Percentiles rank a stretch among this genome's conserved stretches.
Evolutionary conservation across 2,797 vertebrate species (phyloP).

Genomic region (Myiothlypis chrysogaster): DNA sequence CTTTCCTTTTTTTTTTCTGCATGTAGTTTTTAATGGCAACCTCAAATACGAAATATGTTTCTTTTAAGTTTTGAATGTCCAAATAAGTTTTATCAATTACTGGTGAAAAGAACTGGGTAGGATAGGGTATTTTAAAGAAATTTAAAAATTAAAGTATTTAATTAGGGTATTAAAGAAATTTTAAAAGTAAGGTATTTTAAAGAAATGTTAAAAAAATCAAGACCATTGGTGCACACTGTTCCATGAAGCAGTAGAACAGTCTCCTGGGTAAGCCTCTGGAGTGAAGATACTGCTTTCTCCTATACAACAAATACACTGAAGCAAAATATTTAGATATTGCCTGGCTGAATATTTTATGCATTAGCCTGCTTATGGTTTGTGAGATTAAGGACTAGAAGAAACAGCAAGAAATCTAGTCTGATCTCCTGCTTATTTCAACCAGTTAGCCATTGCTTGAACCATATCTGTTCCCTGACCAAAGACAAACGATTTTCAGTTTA

Average conservation of each 20-base stretch:
- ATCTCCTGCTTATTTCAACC: not conserved
- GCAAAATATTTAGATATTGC: not conserved
- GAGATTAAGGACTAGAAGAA: not conserved
- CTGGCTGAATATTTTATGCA: not conserved
- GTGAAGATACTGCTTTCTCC: not conserved
- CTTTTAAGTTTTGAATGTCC: not conserved
- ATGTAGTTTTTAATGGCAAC: not conserved
- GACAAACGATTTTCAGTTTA: not conserved
- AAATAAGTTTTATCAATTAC: not conserved
- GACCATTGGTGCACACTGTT: not conserved
- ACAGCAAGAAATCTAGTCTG: not conserved
- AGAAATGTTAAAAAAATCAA: not conserved
- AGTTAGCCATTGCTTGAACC: not conserved
- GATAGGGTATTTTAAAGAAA: not conserved
- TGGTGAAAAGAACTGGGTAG: not conserved
- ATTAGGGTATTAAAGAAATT: not conserved
- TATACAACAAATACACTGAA: not conserved
- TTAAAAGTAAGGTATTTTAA: not conserved
- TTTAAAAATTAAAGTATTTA: not conserved
- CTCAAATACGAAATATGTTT: not conserved
- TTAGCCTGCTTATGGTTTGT: not conserved
- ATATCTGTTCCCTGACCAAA: not conserved
- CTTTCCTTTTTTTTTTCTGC: not conserved
- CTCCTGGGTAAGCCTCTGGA: not conserved
- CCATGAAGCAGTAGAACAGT: rapidly evolving